These are phyloP conservation scores for Gasterosteus aculeatus DNA, from an alignment of 2,113 vertebrate genomes.

Conservation along the genomic window DNA sequence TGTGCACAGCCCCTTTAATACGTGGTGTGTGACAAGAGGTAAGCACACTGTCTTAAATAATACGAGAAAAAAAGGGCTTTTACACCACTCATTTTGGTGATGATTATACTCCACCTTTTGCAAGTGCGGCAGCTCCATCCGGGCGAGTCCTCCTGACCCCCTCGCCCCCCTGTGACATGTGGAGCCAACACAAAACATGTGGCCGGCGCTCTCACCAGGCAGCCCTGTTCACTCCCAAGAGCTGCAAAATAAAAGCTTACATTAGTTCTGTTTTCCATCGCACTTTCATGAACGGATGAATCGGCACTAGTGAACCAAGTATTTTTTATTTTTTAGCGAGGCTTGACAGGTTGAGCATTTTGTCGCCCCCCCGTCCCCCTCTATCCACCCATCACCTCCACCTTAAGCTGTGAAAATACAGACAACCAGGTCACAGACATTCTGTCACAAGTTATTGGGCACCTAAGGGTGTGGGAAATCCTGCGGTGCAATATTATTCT, in stretches of 20 bases:
- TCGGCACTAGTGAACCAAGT: constrained; percentile 25
- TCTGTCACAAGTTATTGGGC: constrained; percentile 82
- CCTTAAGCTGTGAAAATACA: constrained; percentile 72
- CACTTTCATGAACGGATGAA: constrained; percentile 44
- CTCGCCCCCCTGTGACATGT: constrained; percentile 3
- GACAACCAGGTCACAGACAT: constrained; percentile 67
- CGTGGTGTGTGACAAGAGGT: constrained; percentile 73
- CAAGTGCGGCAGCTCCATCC: constrained; percentile 26
- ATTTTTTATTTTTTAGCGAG: constrained; percentile 18
- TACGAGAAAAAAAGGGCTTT: constrained; percentile 62
- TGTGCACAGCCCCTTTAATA: constrained; percentile 71
- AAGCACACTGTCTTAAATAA: constrained; percentile 72
- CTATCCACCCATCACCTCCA: constrained; percentile 57
- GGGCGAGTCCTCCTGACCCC: constrained; percentile 33
- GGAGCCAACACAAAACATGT: constrained; percentile 33
- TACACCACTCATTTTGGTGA: constrained; percentile 51
- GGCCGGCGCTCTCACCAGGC: constrained; percentile 10
- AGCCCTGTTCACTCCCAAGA: constrained; percentile 27
- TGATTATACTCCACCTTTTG: constrained; percentile 53
- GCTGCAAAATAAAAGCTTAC: constrained; percentile 32
- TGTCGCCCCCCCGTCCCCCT: constrained; percentile 10
- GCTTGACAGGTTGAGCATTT: constrained; percentile 40
- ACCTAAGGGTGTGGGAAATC: constrained; percentile 82
- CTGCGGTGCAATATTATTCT: constrained; percentile 80
- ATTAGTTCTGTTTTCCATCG: constrained; percentile 37